These are phyloP conservation scores for Malachius bipustulatus DNA, from an alignment of 2,888 invertebrate genomes.

Conservation along the genomic window DNA sequence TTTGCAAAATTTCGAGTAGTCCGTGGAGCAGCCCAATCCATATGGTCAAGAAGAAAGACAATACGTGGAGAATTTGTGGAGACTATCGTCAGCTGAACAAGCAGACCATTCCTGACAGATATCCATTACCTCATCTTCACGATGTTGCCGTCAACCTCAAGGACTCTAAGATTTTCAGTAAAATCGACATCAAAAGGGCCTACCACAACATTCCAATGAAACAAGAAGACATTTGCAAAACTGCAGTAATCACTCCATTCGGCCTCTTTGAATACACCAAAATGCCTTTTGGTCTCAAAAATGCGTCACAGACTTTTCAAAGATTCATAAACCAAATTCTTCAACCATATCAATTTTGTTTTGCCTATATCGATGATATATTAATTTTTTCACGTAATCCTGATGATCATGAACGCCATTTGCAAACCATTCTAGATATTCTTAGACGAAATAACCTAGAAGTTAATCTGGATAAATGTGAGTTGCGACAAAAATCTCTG, in stretches of 20 bases:
- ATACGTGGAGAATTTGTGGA: slow-evolving; percentile 29
- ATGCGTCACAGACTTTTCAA: neutral
- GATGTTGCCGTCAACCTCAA: slow-evolving; percentile 23
- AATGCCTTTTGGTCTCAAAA: too few species aligned
- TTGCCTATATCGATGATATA: too few species aligned
- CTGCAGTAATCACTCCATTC: too few species aligned
- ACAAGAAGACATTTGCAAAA: slow-evolving; percentile 23
- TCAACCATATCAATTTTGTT: neutral
- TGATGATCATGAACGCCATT: neutral
- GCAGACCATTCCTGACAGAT: slow-evolving; percentile 37
- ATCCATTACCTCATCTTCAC: slow-evolving; percentile 30
- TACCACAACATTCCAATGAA: too few species aligned
- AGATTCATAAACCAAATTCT: neutral
- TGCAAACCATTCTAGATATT: slow-evolving; percentile 12
- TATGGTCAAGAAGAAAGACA: slow-evolving; percentile 25
- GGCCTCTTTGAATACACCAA: too few species aligned
- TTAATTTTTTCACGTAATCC: neutral
- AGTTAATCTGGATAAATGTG: slow-evolving; percentile 22
- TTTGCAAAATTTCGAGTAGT: slow-evolving; percentile 17
- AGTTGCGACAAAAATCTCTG: slow-evolving; percentile 18
- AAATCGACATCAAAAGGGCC: slow-evolving; percentile 31
- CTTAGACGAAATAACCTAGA: slow-evolving; percentile 17
- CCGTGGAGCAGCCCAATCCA: slow-evolving; percentile 28
- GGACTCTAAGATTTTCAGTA: slow-evolving; percentile 22
- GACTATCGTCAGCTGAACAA: slow-evolving; percentile 29